These are phyloP conservation scores for Gulo gulo DNA, from an alignment of 2,113 vertebrate species.

Conservation along the genomic window DNA sequence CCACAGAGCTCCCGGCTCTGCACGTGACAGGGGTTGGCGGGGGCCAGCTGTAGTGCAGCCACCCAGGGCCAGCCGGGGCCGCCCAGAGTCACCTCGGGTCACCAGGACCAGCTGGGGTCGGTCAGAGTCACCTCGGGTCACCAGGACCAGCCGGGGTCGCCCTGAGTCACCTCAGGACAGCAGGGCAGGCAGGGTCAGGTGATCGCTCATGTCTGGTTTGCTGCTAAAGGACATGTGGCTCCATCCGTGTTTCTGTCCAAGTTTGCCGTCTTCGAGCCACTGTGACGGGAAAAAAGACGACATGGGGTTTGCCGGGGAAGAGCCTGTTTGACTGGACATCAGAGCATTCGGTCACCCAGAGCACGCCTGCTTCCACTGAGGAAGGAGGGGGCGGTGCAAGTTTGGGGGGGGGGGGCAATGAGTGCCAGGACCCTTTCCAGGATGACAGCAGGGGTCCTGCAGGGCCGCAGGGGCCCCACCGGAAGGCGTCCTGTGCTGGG, in stretches of 20 bases:
- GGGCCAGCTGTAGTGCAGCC: background rate
- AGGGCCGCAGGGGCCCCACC: background rate
- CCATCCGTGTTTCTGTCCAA: background rate
- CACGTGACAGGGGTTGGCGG: background rate
- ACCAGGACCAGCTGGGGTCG: no score
- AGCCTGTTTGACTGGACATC: fast-evolving
- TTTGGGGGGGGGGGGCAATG: fast-evolving
- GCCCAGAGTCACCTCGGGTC: no score
- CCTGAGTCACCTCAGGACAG: fast-evolving
- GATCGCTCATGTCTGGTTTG: background rate
- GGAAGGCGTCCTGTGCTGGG: no score
- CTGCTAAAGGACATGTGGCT: background rate
- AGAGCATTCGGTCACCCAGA: background rate
- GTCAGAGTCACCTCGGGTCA: fast-evolving
- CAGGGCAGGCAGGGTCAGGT: background rate
- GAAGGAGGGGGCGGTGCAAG: fast-evolving
- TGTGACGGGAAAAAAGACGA: fast-evolving
- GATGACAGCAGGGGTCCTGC: background rate
- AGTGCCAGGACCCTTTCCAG: background rate
- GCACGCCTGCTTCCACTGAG: background rate
- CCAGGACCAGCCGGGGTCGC: no score
- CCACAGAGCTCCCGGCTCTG: background rate
- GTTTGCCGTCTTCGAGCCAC: fast-evolving
- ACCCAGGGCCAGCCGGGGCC: no score
- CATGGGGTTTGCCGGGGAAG: fast-evolving